Evolutionary conservation across 1,140 invertebrate species (phyloP).

Genomic region (Apis laboriosa): DNA sequence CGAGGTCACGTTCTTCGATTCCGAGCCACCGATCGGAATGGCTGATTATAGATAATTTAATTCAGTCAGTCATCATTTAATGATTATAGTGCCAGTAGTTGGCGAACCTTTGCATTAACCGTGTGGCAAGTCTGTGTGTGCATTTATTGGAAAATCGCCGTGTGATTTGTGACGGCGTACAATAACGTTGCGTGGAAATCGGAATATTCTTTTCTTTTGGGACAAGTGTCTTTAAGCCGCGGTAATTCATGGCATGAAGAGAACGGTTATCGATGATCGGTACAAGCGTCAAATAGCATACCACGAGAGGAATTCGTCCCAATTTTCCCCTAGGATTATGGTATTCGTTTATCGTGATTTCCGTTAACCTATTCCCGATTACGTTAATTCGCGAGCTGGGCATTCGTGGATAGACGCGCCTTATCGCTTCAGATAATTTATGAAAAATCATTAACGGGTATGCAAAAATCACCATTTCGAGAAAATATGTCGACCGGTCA

Average conservation of each 20-base stretch:
- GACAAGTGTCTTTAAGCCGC: too few species aligned
- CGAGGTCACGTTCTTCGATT: slow-evolving; percentile 67
- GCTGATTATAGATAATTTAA: slow-evolving; percentile 77
- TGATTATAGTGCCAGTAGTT: slow-evolving; percentile 68
- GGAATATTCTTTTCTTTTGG: too few species aligned
- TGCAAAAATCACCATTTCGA: slow-evolving; percentile 25
- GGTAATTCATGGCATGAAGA: too few species aligned
- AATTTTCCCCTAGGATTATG: not conserved
- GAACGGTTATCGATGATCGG: not conserved
- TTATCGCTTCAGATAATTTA: slow-evolving; percentile 36
- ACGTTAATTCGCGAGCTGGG: not conserved
- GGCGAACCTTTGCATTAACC: slow-evolving; percentile 24
- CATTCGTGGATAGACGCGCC: not conserved
- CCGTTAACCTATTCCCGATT: not conserved
- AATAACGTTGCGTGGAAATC: not conserved
- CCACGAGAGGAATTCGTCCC: not conserved
- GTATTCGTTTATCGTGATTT: not conserved
- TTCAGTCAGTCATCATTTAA: slow-evolving; percentile 75
- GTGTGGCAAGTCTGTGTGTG: not conserved
- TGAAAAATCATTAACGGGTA: slow-evolving; percentile 25
- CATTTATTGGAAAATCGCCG: slow-evolving; percentile 40
- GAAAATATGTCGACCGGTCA: slow-evolving; percentile 39
- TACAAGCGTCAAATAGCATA: not conserved
- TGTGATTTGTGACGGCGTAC: not conserved
- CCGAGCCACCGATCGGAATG: slow-evolving; percentile 59